These are phyloP conservation scores for Monodelphis domestica DNA, from an alignment of 2,797 vertebrate species.

Conservation along the genomic window DNA sequence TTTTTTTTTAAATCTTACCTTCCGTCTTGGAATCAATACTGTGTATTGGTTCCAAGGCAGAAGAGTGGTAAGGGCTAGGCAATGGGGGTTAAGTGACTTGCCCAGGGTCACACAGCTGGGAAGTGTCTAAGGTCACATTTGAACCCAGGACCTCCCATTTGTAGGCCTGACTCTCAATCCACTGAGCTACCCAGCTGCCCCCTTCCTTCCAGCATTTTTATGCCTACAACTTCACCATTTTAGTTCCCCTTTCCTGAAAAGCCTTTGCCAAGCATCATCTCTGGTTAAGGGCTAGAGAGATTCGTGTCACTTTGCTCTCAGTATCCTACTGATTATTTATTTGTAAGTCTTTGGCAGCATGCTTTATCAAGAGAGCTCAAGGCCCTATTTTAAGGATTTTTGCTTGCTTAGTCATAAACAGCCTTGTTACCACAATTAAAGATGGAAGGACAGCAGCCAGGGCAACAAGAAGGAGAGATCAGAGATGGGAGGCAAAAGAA, in stretches of 20 bases:
- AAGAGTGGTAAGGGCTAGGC: too few relatives aligned
- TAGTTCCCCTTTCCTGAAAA: background rate
- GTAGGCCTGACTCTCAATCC: too few relatives aligned
- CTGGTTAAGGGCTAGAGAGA: background rate
- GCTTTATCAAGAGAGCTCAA: slow-evolving; percentile 17
- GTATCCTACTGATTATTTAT: slow-evolving; percentile 18
- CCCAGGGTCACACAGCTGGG: too few relatives aligned
- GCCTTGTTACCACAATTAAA: background rate
- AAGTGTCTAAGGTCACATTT: too few relatives aligned
- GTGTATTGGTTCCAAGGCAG: too few relatives aligned
- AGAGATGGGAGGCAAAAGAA: background rate
- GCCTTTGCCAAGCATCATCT: background rate
- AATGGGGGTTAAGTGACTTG: too few relatives aligned
- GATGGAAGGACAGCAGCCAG: background rate
- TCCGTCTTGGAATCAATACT: too few relatives aligned
- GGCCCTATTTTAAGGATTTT: slow-evolving; percentile 20
- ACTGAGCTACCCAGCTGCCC: too few relatives aligned
- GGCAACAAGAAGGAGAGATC: background rate
- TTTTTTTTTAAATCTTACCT: too few relatives aligned
- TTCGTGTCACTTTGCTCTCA: background rate
- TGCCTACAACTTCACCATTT: background rate
- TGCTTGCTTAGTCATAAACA: background rate
- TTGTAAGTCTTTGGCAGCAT: slow-evolving; percentile 24
- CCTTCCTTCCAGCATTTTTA: slow-evolving; percentile 37
- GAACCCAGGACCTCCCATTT: too few relatives aligned